Conservation (phyloP, 2,888 invertebrate species). For the Philhelius pedissequus region DNA sequence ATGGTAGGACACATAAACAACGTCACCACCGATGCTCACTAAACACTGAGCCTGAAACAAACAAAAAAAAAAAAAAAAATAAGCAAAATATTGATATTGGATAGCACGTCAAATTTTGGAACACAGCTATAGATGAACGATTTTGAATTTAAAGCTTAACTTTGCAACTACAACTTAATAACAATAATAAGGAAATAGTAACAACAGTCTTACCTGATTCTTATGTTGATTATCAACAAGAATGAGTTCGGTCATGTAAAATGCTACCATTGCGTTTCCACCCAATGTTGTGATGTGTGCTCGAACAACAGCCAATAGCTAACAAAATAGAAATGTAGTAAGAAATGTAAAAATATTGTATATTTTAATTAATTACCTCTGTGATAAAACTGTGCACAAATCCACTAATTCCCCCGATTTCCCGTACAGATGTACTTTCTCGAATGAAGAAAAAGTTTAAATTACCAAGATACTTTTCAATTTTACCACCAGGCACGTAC, state of each 20-base stretch:
- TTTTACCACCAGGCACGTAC: slow-evolving; percentile 87
- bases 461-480: slow-evolving; percentile 92
- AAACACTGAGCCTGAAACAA: slow-evolving; percentile 94
- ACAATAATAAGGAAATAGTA: too few species aligned
- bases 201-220: slow-evolving; percentile 88
- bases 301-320: slow-evolving; percentile 92
- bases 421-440: slow-evolving; percentile 94
- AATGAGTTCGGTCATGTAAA: slow-evolving; percentile 94
- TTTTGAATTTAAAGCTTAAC: too few species aligned
- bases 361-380: slow-evolving; percentile 81
- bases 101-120: too few species aligned
- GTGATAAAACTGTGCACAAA: slow-evolving; percentile 96
- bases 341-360: neutral
- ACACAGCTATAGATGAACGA: too few species aligned
- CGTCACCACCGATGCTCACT: slow-evolving; percentile 97
- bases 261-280: slow-evolving; percentile 96
- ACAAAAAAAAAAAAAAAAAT: slow-evolving; percentile 20
- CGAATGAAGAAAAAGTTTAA: slow-evolving; percentile 96
- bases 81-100: neutral
- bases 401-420: slow-evolving; percentile 94
- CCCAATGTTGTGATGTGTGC: slow-evolving; percentile 96
- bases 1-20: slow-evolving; percentile 89
- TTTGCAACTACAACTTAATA: too few species aligned
- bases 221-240: slow-evolving; percentile 96
- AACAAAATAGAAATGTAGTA: neutral